Percentiles rank a stretch among this genome's conserved stretches.
These are phyloP conservation scores for Nannoperca australis DNA, from an alignment of 2,797 vertebrate genomes.

Conservation along the genomic window DNA sequence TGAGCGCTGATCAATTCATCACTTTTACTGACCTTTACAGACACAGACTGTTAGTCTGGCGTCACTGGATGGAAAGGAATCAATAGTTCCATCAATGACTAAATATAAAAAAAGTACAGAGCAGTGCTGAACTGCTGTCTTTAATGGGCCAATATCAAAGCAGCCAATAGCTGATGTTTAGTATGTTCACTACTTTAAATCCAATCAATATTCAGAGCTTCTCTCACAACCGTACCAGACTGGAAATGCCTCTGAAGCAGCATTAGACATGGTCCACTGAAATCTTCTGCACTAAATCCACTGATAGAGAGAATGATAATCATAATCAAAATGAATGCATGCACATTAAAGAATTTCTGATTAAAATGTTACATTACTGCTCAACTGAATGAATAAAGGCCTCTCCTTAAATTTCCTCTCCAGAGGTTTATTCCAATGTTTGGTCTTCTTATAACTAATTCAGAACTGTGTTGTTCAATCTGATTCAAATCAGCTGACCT, in stretches of 20 bases:
- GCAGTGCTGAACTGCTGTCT: conserved; percentile 33
- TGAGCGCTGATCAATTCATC: conserved; percentile 65
- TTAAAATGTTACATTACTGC: conserved; percentile 51
- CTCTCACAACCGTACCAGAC: conserved; percentile 36
- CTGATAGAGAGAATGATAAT: conserved; percentile 48
- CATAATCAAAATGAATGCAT: conserved; percentile 50
- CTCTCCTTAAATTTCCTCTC: conserved; percentile 24
- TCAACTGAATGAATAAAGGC: conserved; percentile 19
- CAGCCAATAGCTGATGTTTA: conserved; percentile 19
- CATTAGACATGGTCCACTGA: conserved; percentile 52
- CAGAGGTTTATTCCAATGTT: conserved; percentile 6
- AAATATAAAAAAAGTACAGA: conserved; percentile 34
- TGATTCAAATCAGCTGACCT: conserved; percentile 22
- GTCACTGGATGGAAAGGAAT: conserved; percentile 54
- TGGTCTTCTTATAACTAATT: not conserved
- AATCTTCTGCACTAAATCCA: conserved; percentile 34
- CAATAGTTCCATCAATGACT: conserved; percentile 65
- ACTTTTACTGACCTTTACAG: conserved; percentile 68
- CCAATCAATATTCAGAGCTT: conserved; percentile 41
- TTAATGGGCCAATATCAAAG: conserved; percentile 18
- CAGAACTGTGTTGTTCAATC: not conserved
- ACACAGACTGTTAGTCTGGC: conserved; percentile 66
- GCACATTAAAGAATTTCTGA: conserved; percentile 47
- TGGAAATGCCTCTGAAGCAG: conserved; percentile 54
- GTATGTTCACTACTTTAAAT: conserved; percentile 30